These are phyloP conservation scores for Drosophila kuntzei DNA, from an alignment of 2,888 invertebrate genomes.

Conservation along the genomic window DNA sequence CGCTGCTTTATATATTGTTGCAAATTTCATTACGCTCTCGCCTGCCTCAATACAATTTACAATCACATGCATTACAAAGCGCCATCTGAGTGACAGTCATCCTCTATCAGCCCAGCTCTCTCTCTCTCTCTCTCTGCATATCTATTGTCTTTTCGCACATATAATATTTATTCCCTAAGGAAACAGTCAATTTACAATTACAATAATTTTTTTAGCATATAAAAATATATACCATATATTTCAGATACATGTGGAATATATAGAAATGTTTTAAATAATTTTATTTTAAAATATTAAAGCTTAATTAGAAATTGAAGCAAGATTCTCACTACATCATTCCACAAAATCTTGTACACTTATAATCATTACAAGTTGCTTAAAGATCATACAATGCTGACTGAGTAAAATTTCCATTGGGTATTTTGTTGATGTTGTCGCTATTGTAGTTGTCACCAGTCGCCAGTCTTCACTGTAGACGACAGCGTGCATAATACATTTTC, in stretches of 20 bases:
- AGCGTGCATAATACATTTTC: slow-evolving; percentile 77
- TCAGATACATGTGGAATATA: neutral
- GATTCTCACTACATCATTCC: too few species aligned
- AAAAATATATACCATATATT: neutral
- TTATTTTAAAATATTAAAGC: neutral
- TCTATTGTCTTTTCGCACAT: neutral
- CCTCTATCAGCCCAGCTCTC: neutral
- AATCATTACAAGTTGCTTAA: neutral
- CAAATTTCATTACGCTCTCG: slow-evolving; percentile 76
- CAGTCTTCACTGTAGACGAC: slow-evolving; percentile 72
- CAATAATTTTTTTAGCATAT: neutral
- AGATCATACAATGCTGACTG: too few species aligned
- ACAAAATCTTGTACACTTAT: too few species aligned
- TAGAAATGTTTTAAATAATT: neutral
- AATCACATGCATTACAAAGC: slow-evolving; percentile 75
- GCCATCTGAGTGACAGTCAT: slow-evolving; percentile 67
- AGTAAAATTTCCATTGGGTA: neutral
- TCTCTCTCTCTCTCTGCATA: too few species aligned
- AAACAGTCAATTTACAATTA: neutral
- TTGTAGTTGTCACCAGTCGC: slow-evolving; percentile 31
- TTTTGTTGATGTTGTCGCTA: neutral
- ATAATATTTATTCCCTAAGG: neutral
- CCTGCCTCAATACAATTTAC: slow-evolving; percentile 74
- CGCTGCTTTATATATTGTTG: slow-evolving; percentile 58
- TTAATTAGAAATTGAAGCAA: neutral